These are phyloP conservation scores for Heterotilapia buettikoferi DNA, from an alignment of 2,113 vertebrate species.

Conservation along the genomic window DNA sequence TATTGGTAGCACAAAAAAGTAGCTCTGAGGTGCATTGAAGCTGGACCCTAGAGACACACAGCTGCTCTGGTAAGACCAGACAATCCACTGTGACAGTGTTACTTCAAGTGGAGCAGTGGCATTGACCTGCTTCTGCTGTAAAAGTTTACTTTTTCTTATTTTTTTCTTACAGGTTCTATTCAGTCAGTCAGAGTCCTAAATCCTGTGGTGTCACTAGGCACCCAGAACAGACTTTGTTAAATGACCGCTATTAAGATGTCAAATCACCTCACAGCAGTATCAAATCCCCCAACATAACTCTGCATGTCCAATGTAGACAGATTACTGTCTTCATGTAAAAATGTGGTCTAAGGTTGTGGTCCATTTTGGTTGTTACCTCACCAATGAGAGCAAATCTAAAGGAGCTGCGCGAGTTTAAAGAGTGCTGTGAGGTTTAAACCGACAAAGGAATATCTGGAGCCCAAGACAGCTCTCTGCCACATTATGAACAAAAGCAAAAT, in stretches of 20 bases:
- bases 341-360: not conserved
- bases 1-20: not conserved
- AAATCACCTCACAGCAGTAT: not conserved
- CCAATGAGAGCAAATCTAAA: not conserved
- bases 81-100: conserved; percentile 28
- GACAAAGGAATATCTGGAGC: not conserved
- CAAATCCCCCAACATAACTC: not conserved
- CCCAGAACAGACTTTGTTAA: not conserved
- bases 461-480: not conserved
- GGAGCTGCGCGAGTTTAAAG: not conserved
- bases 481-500: not conserved
- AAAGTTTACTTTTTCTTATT: not conserved
- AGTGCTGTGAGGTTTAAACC: not conserved
- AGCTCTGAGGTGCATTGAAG: not conserved
- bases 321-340: not conserved
- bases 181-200: not conserved
- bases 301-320: not conserved
- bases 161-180: conserved; percentile 1
- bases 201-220: not conserved
- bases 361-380: not conserved
- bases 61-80: not conserved
- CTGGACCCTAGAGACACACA: not conserved
- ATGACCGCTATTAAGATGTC: not conserved
- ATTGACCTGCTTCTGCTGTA: not conserved
- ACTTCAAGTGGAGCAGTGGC: conserved; percentile 1